Evolutionary conservation across 2,113 vertebrate species (phyloP).

Genomic region (Ailuropoda melanoleuca): DNA sequence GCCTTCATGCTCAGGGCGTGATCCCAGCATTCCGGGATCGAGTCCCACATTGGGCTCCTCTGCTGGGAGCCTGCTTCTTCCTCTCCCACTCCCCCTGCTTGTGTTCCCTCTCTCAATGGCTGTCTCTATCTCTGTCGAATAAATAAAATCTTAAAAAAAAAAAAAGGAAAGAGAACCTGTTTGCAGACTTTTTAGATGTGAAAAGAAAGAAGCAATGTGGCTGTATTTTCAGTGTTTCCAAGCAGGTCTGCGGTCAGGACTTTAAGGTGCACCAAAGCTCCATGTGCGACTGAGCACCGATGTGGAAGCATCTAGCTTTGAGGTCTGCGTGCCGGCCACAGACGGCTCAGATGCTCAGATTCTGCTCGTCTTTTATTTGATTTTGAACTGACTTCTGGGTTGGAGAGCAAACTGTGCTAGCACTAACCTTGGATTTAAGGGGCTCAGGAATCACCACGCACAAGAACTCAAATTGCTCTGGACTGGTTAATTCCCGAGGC

Average conservation of each 20-base stretch:
- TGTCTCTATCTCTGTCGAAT: no score
- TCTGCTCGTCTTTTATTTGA: background rate
- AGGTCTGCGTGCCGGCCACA: background rate
- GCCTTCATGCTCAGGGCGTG: no score
- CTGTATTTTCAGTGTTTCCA: background rate
- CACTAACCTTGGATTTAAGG: background rate
- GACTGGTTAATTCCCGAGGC: background rate
- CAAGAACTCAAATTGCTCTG: background rate
- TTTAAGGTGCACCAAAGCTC: background rate
- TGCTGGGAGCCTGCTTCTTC: no score
- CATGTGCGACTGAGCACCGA: background rate
- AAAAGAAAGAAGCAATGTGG: background rate
- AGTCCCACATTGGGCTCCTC: no score
- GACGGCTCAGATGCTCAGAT: background rate
- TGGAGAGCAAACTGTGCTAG: background rate
- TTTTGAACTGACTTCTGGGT: background rate
- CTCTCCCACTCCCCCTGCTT: no score
- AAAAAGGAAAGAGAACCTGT: background rate
- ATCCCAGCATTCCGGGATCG: no score
- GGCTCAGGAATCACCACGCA: background rate
- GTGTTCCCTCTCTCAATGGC: no score
- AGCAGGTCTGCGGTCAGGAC: background rate
- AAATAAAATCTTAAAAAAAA: no score
- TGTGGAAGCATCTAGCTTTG: background rate
- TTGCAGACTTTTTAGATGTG: background rate